A percentile compares a stretch with the other conserved stretches of the same genome.
Evolutionary conservation across 2,888 invertebrate species (phyloP).

Genomic region (Ophion costatus): DNA sequence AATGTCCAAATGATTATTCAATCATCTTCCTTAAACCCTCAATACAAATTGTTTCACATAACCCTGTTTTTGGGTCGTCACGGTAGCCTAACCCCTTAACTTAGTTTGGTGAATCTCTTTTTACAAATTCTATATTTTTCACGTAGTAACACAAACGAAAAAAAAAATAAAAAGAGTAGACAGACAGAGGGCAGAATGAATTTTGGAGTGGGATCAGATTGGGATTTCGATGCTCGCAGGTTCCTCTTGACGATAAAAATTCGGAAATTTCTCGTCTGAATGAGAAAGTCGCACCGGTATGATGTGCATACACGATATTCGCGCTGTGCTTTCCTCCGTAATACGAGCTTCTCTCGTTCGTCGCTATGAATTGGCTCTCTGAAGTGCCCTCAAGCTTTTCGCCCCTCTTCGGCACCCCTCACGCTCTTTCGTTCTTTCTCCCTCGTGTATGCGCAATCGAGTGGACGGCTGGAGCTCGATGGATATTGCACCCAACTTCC

Average conservation of each 20-base stretch:
- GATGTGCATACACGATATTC: constrained; percentile 28
- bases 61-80: too few species aligned
- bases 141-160: neutral
- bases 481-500: neutral
- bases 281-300: constrained; percentile 11
- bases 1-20: too few species aligned
- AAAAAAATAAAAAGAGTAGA: constrained; percentile 9
- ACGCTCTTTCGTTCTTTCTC: neutral
- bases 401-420: neutral
- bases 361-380: constrained; percentile 31
- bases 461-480: neutral
- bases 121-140: neutral
- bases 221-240: neutral
- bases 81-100: too few species aligned
- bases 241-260: constrained; percentile 2
- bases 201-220: neutral
- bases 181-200: neutral
- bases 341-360: constrained; percentile 16
- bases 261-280: constrained; percentile 18
- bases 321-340: constrained; percentile 13
- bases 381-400: constrained; percentile 13
- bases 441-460: neutral
- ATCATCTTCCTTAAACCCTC: too few species aligned
- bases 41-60: too few species aligned
- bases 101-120: neutral